Evolutionary conservation across 2,113 vertebrate genomes (phyloP), one percentile per base, ranked within the genome.

Genomic region (Connochaetes taurinus): DNA sequence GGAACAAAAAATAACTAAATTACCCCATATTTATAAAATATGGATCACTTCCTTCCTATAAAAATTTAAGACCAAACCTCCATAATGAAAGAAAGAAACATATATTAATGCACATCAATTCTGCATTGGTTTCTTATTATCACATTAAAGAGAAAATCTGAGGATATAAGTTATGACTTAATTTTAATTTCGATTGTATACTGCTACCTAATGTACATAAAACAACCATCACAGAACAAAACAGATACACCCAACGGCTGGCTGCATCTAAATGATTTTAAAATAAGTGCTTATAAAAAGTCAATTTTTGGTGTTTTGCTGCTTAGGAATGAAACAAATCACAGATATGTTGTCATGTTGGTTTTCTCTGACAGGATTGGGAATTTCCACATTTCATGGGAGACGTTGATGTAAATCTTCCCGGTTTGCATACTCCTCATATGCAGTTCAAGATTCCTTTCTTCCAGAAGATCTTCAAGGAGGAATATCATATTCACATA

Each of bases 371-470:
- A 97, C 97, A 99, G 99, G 99, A 99, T 98, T 99, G 99, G 99
- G 99, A 99, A 96, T 99, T 99, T 98, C 99, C 99, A 92, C 99
- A 99, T 97, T 99, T 99, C 98, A 99, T 99, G 99, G 99, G 99
- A 43, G 99, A 99, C 97, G 99, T 99, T 91, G 99, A 99, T 97
- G 99, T 99, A 97, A 99, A 99, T 98, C 99, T 99, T 76, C 99
- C 99, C 10, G 99, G 99, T 14, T 98, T 99, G 97, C 99, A 99
- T 60, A 99, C 99, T 19, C 99, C 99, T 25, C 99, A 99, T 47
- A 99, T 99, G 97, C 99, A 99, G 96, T 99, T 99, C 98, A 99
- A 99, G 98, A 98, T 99, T 60, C 99, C 99, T 88, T 99, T 99
- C 98, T 99, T 99, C 98, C 99, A 99, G 98, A 98, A 99, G 67